Conservation (phyloP, 2,888 invertebrate genomes). For the Eremobia ochroleuca region DNA sequence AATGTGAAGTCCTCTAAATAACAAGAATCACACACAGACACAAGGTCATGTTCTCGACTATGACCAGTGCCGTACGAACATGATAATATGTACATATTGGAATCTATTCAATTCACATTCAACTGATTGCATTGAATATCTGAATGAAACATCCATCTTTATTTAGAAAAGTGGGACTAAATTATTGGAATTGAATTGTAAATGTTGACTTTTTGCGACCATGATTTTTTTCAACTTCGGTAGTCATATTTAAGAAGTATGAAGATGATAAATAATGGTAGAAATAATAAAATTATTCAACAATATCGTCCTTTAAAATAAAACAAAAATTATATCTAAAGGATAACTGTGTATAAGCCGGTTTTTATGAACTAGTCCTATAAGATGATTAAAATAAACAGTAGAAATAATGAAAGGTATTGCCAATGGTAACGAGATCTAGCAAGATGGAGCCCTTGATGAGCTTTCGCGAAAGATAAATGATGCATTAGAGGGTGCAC, state of each 20-base stretch:
- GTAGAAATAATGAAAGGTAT: not conserved
- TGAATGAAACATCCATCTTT: slow-evolving; percentile 49
- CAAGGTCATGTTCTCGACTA: slow-evolving; percentile 39
- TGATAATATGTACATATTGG: slow-evolving; percentile 56
- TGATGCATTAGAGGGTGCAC: not conserved
- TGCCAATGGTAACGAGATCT: not conserved
- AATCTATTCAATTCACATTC: slow-evolving; percentile 61
- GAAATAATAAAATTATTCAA: not conserved
- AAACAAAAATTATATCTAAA: not conserved
- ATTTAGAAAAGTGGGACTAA: slow-evolving; percentile 28
- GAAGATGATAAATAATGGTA: not conserved
- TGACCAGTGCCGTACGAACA: slow-evolving; percentile 15
- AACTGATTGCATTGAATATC: slow-evolving; percentile 46
- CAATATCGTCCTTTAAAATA: not conserved
- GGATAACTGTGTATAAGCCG: too few species aligned
- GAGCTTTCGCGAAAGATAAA: not conserved
- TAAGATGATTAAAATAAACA: not conserved
- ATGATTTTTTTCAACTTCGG: not conserved
- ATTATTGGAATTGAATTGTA: slow-evolving; percentile 29
- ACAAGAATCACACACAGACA: slow-evolving; percentile 27
- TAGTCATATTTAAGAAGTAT: not conserved
- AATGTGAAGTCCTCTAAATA: slow-evolving; percentile 31
- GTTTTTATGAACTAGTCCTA: not conserved
- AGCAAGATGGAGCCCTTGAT: not conserved
- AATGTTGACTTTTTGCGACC: not conserved